These are phyloP conservation scores for Catocala nupta DNA, from an alignment of 2,888 invertebrate species.

Conservation along the genomic window DNA sequence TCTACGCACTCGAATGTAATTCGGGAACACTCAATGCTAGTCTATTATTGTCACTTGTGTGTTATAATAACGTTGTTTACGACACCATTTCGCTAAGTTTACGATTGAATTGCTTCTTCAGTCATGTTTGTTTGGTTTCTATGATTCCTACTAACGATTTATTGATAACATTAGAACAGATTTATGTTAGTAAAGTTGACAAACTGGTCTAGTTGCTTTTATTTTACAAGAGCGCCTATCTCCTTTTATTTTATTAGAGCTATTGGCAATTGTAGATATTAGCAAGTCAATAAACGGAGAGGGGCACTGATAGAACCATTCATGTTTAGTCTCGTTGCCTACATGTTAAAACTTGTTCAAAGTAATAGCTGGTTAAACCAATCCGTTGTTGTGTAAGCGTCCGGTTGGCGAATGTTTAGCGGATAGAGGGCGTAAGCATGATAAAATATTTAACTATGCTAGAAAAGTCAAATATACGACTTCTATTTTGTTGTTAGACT, in stretches of 20 bases:
- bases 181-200: slow-evolving; percentile 4
- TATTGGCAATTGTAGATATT: background rate
- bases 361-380: slow-evolving; percentile 22
- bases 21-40: slow-evolving; percentile 65
- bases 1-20: slow-evolving; percentile 58
- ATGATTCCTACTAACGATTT: slow-evolving; percentile 17
- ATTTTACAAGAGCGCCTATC: too few relatives aligned
- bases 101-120: slow-evolving; percentile 42
- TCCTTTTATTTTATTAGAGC: too few relatives aligned
- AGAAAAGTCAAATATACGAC: background rate
- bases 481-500: too few relatives aligned
- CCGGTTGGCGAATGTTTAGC: slow-evolving; percentile 9
- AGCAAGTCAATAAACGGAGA: slow-evolving; percentile 2
- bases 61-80: slow-evolving; percentile 60
- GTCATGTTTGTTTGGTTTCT: slow-evolving; percentile 22
- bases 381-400: slow-evolving; percentile 15
- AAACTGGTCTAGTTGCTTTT: background rate
- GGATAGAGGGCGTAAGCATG: slow-evolving; percentile 10
- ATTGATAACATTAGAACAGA: slow-evolving; percentile 7
- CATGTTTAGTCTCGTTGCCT: slow-evolving; percentile 14
- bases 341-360: slow-evolving; percentile 40
- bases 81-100: slow-evolving; percentile 56
- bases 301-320: background rate
- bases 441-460: slow-evolving; percentile 4
- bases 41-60: slow-evolving; percentile 66